These are phyloP conservation scores for Epsilonema sp. DNA, from an alignment of 2,888 invertebrate species.

Conservation along the genomic window DNA sequence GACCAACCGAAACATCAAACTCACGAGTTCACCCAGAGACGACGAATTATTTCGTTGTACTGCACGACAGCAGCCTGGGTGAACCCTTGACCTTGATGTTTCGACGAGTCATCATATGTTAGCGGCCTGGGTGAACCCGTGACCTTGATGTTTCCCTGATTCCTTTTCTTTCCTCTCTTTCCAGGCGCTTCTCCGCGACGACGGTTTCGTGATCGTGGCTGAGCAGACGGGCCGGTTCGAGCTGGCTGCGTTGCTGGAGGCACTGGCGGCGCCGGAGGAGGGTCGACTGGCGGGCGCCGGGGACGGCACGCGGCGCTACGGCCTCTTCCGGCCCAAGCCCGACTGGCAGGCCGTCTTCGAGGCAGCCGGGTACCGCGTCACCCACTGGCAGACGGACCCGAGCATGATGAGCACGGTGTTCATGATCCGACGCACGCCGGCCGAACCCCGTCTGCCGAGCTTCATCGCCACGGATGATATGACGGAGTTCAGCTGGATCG, in stretches of 20 bases:
- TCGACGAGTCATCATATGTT: no score
- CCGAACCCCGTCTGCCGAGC: constrained; percentile 17
- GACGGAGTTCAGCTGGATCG: constrained; percentile 25
- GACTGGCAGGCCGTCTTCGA: not conserved
- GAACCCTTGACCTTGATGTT: no score
- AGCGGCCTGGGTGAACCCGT: no score
- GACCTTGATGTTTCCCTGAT: no score
- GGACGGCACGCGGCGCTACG: constrained; percentile 8
- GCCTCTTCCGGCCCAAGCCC: not conserved
- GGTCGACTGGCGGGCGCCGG: constrained; percentile 15
- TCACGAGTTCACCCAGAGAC: no score
- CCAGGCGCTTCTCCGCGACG: constrained; percentile 26
- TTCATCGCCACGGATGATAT: constrained; percentile 25
- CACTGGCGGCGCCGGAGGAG: constrained; percentile 13
- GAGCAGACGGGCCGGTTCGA: constrained; percentile 31
- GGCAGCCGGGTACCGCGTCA: not conserved
- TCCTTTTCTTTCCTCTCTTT: no score
- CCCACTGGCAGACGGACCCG: not conserved
- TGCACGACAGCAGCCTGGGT: no score
- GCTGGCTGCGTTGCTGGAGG: not conserved
- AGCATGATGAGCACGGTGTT: constrained; percentile 18
- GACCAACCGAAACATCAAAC: no score
- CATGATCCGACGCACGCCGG: constrained; percentile 16
- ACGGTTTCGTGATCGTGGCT: constrained; percentile 32
- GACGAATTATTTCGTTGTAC: no score